Evolutionary conservation across 1,140 invertebrate species (phyloP), one percentile per base, ranked within the genome.

Genomic region (Reticulitermes speratus): DNA sequence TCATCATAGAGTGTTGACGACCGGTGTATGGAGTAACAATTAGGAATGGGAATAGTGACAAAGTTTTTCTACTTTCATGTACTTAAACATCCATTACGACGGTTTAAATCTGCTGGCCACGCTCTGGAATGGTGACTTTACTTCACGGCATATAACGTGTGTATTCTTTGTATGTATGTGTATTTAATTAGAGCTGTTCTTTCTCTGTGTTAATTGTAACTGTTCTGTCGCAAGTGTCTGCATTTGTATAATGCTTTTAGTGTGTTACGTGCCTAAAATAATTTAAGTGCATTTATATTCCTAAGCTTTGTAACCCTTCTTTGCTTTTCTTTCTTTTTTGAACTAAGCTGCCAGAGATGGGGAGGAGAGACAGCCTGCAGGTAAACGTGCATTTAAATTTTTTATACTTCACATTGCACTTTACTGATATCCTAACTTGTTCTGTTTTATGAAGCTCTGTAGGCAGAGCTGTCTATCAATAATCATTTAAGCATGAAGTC

Each of bases 341-440:
- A 48, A 30, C 65, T 88, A 90, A 94, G 93, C 94, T 90, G 93
- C 93, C 90, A 92, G 93, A 91, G 93, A 94, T 90, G 94, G 93
- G 89, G 93, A 94, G 89, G 93, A 94, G 90, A 91, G 93, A 90
- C 90, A 92, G 89, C 93, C 93, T 89, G 93, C 94, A 94, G 94
- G 94, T 94, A 93, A 92, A 89, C 89, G 32, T n/a, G 65, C n/a
- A n/a, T 75, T n/a, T 30, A 30, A 30, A 16, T 55, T 12, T 55
- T 55, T 55, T 55, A 16, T 55, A 21, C 52, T 45, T 38, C 59
- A 38, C 38, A 55, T 16, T 55, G 14, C 2, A 21, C 19, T 16
- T 55, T 55, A 19, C 14, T 48, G 14, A 48, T 48, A 11, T 48
- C 14, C 7, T 48, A 48, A 48, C 1, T 3, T 48, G 9, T 48